These are phyloP conservation scores for Solea solea DNA, from an alignment of 2,113 vertebrate species.

Conservation along the genomic window DNA sequence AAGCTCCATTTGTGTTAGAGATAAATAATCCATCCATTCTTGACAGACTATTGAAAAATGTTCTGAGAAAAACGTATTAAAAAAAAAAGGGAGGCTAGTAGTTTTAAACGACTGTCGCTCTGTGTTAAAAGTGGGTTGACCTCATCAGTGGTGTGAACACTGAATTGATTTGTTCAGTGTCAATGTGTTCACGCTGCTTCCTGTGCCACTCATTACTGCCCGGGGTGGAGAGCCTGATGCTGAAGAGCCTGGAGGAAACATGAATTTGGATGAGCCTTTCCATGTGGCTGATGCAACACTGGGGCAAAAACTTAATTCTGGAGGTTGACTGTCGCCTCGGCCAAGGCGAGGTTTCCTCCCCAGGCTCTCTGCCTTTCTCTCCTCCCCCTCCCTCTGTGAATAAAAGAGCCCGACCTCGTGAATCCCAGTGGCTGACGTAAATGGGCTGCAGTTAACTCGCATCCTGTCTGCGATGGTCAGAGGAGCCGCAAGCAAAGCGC, in stretches of 20 bases:
- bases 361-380: conserved; percentile 13
- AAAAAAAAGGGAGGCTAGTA: not conserved
- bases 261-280: conserved; percentile 28
- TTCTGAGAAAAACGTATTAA: no score
- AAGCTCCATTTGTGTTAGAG: no score
- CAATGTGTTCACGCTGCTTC: conserved; percentile 12
- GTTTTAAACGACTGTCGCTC: not conserved
- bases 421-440: conserved; percentile 67
- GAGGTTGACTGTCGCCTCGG: conserved; percentile 59
- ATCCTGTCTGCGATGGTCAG: conserved; percentile 71
- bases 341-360: conserved; percentile 69
- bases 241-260: conserved; percentile 38
- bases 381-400: conserved; percentile 22
- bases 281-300: conserved; percentile 72
- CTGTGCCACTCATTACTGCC: conserved; percentile 20
- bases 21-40: not conserved
- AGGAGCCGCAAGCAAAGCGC: conserved; percentile 48
- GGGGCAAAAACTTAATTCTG: conserved; percentile 62
- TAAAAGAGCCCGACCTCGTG: conserved; percentile 63
- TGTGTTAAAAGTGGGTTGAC: conserved; percentile 26
- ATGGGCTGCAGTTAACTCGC: conserved; percentile 68
- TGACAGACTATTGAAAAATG: no score
- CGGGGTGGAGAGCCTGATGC: conserved; percentile 28
- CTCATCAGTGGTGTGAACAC: conserved; percentile 17
- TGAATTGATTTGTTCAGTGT: conserved; percentile 45